phyloP scores from a whole-genome alignment of 1,140 invertebrate genomes.

The Acromyrmex charruanus region DNA sequence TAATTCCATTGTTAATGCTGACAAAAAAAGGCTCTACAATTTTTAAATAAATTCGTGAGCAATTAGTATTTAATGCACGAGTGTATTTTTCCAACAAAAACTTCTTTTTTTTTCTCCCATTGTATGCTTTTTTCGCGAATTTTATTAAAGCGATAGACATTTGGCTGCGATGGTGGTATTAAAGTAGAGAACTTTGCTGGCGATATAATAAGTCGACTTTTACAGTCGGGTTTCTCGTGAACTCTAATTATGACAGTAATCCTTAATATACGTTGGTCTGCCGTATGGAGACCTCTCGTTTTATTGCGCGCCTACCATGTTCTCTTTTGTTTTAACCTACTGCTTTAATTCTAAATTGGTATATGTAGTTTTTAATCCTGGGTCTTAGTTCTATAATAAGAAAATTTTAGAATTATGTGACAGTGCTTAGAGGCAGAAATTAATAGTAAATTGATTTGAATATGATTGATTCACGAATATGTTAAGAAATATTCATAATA shows the following conservation, averaged over 20 bases:
- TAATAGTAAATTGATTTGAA: background rate
- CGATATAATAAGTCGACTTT: conserved; percentile 62
- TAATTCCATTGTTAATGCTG: background rate
- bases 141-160: conserved; percentile 43
- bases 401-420: background rate
- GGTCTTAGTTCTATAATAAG: background rate
- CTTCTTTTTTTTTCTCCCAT: background rate
- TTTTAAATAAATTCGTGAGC: background rate
- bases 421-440: background rate
- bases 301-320: background rate
- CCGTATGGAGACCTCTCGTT: conserved; percentile 31
- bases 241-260: conserved; percentile 69
- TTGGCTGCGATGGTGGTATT: conserved; percentile 28
- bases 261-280: conserved; percentile 57
- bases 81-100: background rate
- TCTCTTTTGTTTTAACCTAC: background rate
- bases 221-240: conserved; percentile 44
- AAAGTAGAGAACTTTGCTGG: conserved; percentile 43
- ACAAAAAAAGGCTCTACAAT: background rate
- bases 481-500: background rate
- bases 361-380: background rate
- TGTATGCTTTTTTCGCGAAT: background rate
- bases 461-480: background rate
- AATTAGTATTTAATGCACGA: background rate
- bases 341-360: conserved; percentile 12